Conservation (phyloP, 2,113 vertebrate species). For the Phylloscopus trochiloides region DNA sequence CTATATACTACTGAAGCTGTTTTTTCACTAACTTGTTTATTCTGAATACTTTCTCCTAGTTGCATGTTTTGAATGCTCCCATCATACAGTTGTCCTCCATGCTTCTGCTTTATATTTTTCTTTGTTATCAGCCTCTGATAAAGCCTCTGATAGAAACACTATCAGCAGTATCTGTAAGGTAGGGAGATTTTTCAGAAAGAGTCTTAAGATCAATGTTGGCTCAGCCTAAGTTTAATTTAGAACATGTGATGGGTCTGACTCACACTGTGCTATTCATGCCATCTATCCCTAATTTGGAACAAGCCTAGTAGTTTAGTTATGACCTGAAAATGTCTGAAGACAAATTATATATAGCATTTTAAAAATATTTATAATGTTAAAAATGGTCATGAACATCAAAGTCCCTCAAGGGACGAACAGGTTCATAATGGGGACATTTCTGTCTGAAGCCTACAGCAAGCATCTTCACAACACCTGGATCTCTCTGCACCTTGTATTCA, state of each 20-base stretch:
- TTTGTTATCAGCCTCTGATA: background rate
- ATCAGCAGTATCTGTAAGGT: background rate
- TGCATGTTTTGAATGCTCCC: background rate
- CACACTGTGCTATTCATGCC: conserved; percentile 1
- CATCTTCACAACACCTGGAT: background rate
- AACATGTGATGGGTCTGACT: conserved; percentile 27
- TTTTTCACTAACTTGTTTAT: background rate
- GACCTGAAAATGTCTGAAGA: conserved; percentile 33
- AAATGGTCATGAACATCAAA: background rate
- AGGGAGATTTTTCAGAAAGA: conserved; percentile 2
- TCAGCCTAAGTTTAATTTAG: conserved; percentile 37
- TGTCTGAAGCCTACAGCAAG: background rate
- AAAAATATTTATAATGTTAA: background rate
- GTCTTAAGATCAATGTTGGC: background rate
- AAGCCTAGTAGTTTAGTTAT: background rate
- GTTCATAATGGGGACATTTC: background rate
- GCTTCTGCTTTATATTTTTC: background rate
- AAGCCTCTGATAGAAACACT: background rate
- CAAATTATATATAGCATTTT: conserved; percentile 1
- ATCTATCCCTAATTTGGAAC: background rate
- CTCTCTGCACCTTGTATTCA: background rate
- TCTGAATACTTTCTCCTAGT: background rate
- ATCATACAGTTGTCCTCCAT: background rate
- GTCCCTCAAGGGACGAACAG: background rate
- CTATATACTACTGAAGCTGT: background rate